Evolutionary conservation across 2,888 invertebrate genomes (phyloP), one percentile per base, ranked within the genome.

Genomic region (Halictus quadricinctus): DNA sequence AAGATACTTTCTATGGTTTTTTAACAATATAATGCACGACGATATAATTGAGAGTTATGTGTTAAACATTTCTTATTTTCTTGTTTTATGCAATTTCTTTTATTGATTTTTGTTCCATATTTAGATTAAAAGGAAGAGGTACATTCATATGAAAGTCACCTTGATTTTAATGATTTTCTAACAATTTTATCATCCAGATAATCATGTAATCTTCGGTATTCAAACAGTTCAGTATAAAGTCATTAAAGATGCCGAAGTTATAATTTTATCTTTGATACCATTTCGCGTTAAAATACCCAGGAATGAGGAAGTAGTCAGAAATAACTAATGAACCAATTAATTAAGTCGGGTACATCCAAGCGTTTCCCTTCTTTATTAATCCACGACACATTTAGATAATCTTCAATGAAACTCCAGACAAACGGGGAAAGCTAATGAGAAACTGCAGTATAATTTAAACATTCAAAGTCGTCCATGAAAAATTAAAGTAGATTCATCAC

Each of bases 251-350:
- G 13, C n/a, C 69, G 43, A n/a, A 70, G 70, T 43, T 43, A 70
- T 43, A 70, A 70, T 43, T 43, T 70, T 70, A 41, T 70, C 70
- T 43, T n/a, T n/a, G n/a, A 43, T n/a, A 43, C 12, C 41, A n/a
- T 69, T 41, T 41, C 69, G 21, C 41, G 43, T 69, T 69, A 69
- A 69, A 69, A 21, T 69, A 69, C 41, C 43, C 43, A n/a, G n/a
- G 70, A 70, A 70, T 70, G 70, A 70, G 70, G 70, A 70, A 70
- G 70, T 5, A n/a, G 70, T 21, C 70, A 70, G 43, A 43, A 70
- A 70, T 70, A 70, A n/a, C 70, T 70, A 70, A 70, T 43, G 70
- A 70, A 70, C 70, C 70, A 43, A 70, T 70, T 70, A 70, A 70
- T 70, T 70, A 70, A 43, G n/a, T n/a, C 43, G 43, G n/a, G 70